These are phyloP conservation scores for Cladopsammia gracilis DNA, from an alignment of 64 coral and sea anemone species.

Conservation along the genomic window DNA sequence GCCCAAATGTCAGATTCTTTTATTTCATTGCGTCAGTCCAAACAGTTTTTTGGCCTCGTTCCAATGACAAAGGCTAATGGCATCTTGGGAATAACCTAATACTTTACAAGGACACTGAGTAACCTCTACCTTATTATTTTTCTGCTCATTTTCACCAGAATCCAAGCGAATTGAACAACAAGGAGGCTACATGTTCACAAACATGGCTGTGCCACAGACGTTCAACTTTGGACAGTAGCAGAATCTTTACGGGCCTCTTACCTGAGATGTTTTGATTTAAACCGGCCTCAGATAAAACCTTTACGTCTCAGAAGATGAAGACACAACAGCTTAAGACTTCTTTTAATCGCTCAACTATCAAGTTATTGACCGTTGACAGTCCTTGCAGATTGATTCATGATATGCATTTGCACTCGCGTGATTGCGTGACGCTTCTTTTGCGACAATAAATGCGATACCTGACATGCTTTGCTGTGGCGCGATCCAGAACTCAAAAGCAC, in stretches of 20 bases:
- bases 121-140: neutral
- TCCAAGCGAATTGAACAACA: constrained; percentile 68
- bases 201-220: constrained; percentile 65
- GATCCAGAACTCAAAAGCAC: too few species aligned
- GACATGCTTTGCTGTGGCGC: neutral
- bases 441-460: neutral
- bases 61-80: too few species aligned
- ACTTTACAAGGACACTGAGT: neutral
- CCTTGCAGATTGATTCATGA: neutral
- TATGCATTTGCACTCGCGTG: neutral
- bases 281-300: neutral
- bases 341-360: too few species aligned
- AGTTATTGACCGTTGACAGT: neutral
- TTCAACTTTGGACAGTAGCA: constrained; percentile 80
- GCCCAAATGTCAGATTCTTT: too few species aligned
- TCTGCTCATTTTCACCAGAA: constrained; percentile 3
- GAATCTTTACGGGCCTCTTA: neutral
- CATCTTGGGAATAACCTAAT: neutral
- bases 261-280: too few species aligned
- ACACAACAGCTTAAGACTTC: too few species aligned
- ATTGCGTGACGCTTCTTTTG: neutral
- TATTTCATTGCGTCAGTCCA: too few species aligned
- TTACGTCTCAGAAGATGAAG: neutral
- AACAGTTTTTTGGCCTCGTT: too few species aligned
- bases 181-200: constrained; percentile 86